phyloP scores from a whole-genome alignment of 2,888 invertebrate species.

The Eristalis tenax region DNA sequence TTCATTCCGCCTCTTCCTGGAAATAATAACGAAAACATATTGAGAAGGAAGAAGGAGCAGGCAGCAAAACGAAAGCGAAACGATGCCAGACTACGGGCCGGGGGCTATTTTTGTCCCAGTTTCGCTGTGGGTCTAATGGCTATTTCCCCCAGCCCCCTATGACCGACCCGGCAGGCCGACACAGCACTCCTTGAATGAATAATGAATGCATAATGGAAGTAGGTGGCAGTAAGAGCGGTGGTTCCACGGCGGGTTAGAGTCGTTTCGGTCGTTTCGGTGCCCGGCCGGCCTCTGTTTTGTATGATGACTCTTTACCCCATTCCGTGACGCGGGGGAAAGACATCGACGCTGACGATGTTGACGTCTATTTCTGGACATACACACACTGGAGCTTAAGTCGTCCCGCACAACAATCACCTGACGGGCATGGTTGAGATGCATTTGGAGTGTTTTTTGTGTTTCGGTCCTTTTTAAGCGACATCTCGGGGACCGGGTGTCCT shows the following conservation, averaged over 20 bases:
- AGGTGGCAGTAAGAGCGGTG: constrained; percentile 62
- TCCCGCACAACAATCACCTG: constrained; percentile 57
- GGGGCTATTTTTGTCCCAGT: constrained; percentile 64
- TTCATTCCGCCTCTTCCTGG: constrained; percentile 45
- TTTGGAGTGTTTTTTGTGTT: constrained; percentile 39
- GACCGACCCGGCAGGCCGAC: background rate
- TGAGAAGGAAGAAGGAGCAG: constrained; percentile 47
- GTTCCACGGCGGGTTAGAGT: constrained; percentile 46
- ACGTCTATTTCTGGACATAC: constrained; percentile 61
- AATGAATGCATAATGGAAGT: constrained; percentile 69
- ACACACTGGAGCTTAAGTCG: constrained; percentile 27
- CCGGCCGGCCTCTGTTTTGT: background rate
- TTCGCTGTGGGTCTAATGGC: constrained; percentile 61
- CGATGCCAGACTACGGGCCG: constrained; percentile 58
- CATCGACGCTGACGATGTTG: constrained; percentile 1
- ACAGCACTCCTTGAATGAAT: constrained; percentile 47
- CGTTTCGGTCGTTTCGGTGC: constrained; percentile 35
- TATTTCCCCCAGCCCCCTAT: constrained; percentile 30
- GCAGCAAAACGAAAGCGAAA: constrained; percentile 35
- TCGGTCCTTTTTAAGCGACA: background rate
- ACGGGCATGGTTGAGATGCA: constrained; percentile 58
- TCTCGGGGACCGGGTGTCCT: constrained; percentile 34
- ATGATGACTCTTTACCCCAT: constrained; percentile 24
- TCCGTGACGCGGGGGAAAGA: background rate
- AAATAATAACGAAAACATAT: constrained; percentile 69